phyloP scores from a whole-genome alignment of 2,113 vertebrate genomes.

The Eupsittula cactorum region DNA sequence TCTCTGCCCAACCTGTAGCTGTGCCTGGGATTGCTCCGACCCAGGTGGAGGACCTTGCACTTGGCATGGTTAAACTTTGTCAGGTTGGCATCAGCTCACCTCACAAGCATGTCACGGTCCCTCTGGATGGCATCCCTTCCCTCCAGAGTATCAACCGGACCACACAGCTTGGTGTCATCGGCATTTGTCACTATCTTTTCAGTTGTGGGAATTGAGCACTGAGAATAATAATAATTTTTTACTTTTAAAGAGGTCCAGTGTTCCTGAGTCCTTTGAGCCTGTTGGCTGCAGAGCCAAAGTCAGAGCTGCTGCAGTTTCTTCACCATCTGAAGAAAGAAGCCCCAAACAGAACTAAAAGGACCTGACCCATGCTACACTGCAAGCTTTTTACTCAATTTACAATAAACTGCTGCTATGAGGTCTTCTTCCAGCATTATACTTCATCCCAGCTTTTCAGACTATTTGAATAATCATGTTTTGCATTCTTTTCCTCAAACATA shows the following conservation, averaged over 20 bases:
- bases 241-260: not conserved
- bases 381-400: not conserved
- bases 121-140: no score
- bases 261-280: not conserved
- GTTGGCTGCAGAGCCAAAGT: not conserved
- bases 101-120: no score
- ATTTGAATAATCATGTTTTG: not conserved
- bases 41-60: no score
- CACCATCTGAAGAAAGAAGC: not conserved
- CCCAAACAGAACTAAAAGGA: not conserved
- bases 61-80: no score
- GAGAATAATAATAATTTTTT: not conserved
- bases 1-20: no score
- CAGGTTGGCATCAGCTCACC: no score
- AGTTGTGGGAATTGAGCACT: not conserved
- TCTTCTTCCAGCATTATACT: not conserved
- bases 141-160: no score
- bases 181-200: not conserved
- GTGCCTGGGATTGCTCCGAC: no score
- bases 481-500: constrained; percentile 21
- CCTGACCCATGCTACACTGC: not conserved
- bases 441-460: not conserved
- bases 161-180: no score
- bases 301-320: not conserved
- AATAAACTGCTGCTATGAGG: not conserved